These are phyloP conservation scores for Oreochromis grahami DNA, from an alignment of 2,797 vertebrate genomes.

Conservation along the genomic window DNA sequence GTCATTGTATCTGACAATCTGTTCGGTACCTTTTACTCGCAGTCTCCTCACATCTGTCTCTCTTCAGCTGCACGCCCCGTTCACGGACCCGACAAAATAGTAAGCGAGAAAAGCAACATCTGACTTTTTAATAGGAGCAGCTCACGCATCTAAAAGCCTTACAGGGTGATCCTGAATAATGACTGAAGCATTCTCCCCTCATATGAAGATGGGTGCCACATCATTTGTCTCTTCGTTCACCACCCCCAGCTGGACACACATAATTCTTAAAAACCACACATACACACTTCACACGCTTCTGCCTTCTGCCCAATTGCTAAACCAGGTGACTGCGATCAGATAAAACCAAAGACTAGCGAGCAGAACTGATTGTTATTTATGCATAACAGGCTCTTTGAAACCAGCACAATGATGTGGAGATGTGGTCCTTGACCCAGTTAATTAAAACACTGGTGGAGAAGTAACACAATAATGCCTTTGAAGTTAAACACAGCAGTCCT, in stretches of 20 bases:
- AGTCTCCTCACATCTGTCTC: not conserved
- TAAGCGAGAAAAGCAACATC: constrained; percentile 28
- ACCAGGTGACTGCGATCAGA: constrained; percentile 35
- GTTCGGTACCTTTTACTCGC: not conserved
- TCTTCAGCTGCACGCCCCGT: not conserved
- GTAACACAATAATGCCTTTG: constrained; percentile 66
- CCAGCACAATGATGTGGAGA: constrained; percentile 36
- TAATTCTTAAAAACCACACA: not conserved
- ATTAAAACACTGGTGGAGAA: constrained; percentile 55
- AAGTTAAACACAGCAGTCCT: constrained; percentile 61
- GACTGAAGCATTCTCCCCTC: not conserved
- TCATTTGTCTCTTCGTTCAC: constrained; percentile 12
- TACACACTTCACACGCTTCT: not conserved
- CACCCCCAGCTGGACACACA: not conserved
- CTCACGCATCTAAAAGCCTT: constrained; percentile 8
- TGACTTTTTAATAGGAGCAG: constrained; percentile 33
- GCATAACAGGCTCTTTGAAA: constrained; percentile 42
- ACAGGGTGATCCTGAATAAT: constrained; percentile 3
- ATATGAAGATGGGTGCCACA: not conserved
- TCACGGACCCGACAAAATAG: not conserved
- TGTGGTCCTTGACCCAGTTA: constrained; percentile 74
- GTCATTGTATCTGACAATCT: constrained; percentile 12
- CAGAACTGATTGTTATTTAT: constrained; percentile 47
- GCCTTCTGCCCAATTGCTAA: not conserved
- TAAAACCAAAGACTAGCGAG: constrained; percentile 7